These are phyloP conservation scores for Torymus texanus DNA, from an alignment of 2,888 invertebrate genomes.

Conservation along the genomic window DNA sequence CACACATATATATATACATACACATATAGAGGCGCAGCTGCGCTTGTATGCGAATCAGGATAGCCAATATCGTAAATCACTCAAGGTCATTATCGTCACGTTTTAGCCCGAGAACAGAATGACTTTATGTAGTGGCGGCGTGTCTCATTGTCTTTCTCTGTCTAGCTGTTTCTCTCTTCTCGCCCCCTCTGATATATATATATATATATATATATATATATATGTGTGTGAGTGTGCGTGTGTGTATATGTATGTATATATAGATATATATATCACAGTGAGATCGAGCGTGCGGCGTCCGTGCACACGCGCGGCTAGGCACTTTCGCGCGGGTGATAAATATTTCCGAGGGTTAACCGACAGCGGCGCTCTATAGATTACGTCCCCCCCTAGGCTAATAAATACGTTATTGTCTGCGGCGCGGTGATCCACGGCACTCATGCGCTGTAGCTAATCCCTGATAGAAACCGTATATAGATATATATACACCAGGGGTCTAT, in stretches of 20 bases:
- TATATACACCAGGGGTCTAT: not conserved
- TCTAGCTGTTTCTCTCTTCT: not conserved
- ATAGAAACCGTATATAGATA: constrained; percentile 3
- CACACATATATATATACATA: not conserved
- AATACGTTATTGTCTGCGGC: constrained; percentile 67
- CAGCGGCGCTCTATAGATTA: constrained; percentile 65
- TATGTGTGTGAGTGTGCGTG: not conserved
- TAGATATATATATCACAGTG: not conserved
- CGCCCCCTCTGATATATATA: not conserved
- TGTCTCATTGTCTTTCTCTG: constrained; percentile 47
- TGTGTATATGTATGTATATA: not conserved
- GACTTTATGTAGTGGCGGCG: constrained; percentile 49
- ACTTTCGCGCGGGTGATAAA: constrained; percentile 64
- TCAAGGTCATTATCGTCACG: constrained; percentile 56
- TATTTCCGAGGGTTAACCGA: constrained; percentile 68
- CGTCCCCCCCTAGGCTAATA: constrained; percentile 65
- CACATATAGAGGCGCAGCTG: not conserved
- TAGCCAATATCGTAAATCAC: constrained; percentile 53
- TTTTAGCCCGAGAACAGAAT: constrained; percentile 52
- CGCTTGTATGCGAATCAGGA: not conserved
- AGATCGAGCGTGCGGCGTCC: constrained; percentile 2
- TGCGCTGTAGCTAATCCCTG: constrained; percentile 27
- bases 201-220: not conserved
- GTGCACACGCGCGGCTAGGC: constrained; percentile 51
- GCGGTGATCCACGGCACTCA: constrained; percentile 38